Evolutionary conservation across 2,113 vertebrate species (phyloP).

Genomic region (Protobothrops flavoviridis): DNA sequence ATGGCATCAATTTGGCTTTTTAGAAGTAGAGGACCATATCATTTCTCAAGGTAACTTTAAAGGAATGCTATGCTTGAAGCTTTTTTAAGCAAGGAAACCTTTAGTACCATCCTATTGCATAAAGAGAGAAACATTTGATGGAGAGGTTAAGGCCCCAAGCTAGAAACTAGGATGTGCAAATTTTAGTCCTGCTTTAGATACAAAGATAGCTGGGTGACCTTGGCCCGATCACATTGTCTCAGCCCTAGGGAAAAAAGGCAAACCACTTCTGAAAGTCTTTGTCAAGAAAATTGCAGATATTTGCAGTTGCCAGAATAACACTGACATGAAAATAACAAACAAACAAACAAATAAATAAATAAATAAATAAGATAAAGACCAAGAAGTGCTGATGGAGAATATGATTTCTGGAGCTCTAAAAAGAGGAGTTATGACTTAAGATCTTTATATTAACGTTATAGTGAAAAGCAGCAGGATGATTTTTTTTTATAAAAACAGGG

Average conservation of each 20-base stretch:
- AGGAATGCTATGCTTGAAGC: not conserved
- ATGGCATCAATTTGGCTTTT: not conserved
- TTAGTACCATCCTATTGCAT: not conserved
- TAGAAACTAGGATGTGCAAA: not conserved
- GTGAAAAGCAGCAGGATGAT: not conserved
- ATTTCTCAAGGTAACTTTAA: not conserved
- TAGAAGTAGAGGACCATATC: not conserved
- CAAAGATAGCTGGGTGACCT: not conserved
- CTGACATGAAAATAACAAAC: not conserved
- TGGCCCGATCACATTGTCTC: not conserved
- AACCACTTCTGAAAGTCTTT: not conserved
- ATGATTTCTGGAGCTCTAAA: not conserved
- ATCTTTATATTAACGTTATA: not conserved
- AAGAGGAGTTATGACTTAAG: not conserved
- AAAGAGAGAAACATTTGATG: not conserved
- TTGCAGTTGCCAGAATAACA: not conserved
- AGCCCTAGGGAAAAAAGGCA: not conserved
- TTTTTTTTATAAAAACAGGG: not conserved
- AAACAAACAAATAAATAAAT: not conserved
- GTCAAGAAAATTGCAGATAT: not conserved
- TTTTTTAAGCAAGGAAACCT: not conserved
- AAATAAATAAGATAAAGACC: not conserved
- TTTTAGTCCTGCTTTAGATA: not conserved
- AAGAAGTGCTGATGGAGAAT: not conserved
- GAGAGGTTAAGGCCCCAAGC: not conserved